Base-by-base conservation (phyloP, 1,140 invertebrate genomes). In the Pomacea maculata region DNA sequence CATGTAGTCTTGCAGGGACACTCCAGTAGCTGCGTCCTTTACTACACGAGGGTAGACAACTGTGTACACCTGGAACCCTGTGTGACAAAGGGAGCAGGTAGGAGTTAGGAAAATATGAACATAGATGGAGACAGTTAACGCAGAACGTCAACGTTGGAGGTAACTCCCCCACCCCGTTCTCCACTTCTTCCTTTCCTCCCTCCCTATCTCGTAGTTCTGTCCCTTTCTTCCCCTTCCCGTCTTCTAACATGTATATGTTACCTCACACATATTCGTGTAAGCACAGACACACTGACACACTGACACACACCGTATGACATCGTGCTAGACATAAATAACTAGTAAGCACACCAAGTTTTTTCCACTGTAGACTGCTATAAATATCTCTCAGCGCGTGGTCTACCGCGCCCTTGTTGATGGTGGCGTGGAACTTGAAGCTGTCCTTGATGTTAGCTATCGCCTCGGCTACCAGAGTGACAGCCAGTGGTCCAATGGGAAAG, bases 11-110 rank as follows among this genome's bases (percentile, higher is more conserved):
- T 74, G 25, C 9, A 90, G 76, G 45, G 82, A 79, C 17, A 90
- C 78, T 34, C 84, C 83, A 12, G 85, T 84, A n/a, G 82, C 83
- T 21, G 83, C 78, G 63, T 90, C 87, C 70, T 80, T 86, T 9
- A 89, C 86, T 25, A 87, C 83, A 68, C 87, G 85, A 0, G 87
- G 86, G 74, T 89, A 90, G 29, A 87, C 78, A 63, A 87, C 52
- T 3, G 86, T 86, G 80, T 90, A 90, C 54, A 90, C 78, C 67
- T 85, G 79, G 75, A 90, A 90, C 10, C 89, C 89, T 89, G 82
- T 0, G 78, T 75, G 68, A 70, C n/a, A 79, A 52, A 81, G n/a
- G 29, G 19, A 78, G 57, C 76, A 34, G 21, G 1, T 67, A 67
- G 0, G 34, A 4, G 34, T 45, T 45, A 45, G 34, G 34, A 45